Percentiles rank a stretch among this genome's conserved stretches.
Evolutionary conservation across 2,888 invertebrate species (phyloP).

Genomic region (Petrophora chlorosata): DNA sequence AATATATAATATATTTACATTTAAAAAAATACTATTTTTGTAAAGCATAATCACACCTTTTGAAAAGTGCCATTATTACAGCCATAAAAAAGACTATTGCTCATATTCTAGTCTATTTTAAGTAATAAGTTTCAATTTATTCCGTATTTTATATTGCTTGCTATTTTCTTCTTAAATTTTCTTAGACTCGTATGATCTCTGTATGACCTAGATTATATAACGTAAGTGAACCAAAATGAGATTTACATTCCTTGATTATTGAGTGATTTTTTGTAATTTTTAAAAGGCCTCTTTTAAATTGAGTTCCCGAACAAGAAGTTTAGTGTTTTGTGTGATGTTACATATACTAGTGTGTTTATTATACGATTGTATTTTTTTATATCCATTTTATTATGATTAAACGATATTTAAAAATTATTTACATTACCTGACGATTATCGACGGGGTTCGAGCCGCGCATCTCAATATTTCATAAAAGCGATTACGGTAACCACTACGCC

Average conservation of each 20-base stretch:
- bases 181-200: slow-evolving; percentile 53
- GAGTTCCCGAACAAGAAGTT: slow-evolving; percentile 28
- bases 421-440: no score
- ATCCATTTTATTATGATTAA: slow-evolving; percentile 53
- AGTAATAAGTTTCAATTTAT: slow-evolving; percentile 39
- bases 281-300: slow-evolving; percentile 25
- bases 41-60: slow-evolving; percentile 20
- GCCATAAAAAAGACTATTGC: slow-evolving; percentile 79
- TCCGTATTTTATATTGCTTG: slow-evolving; percentile 15
- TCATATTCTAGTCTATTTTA: slow-evolving; percentile 82
- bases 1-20: slow-evolving; percentile 22
- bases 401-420: slow-evolving; percentile 40
- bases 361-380: slow-evolving; percentile 63
- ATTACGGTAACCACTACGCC: no score
- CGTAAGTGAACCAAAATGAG: slow-evolving; percentile 52
- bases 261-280: slow-evolving; percentile 35
- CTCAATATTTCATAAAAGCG: no score
- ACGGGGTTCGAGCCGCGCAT: no score
- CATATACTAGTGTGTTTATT: slow-evolving; percentile 23
- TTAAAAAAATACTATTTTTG: no score
- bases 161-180: slow-evolving; percentile 11
- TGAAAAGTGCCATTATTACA: slow-evolving; percentile 68
- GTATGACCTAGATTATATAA: slow-evolving; percentile 45
- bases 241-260: slow-evolving; percentile 62
- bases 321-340: slow-evolving; percentile 53